phyloP scores from a whole-genome alignment of 2,113 vertebrate species.

The Corythornis vintsioides region DNA sequence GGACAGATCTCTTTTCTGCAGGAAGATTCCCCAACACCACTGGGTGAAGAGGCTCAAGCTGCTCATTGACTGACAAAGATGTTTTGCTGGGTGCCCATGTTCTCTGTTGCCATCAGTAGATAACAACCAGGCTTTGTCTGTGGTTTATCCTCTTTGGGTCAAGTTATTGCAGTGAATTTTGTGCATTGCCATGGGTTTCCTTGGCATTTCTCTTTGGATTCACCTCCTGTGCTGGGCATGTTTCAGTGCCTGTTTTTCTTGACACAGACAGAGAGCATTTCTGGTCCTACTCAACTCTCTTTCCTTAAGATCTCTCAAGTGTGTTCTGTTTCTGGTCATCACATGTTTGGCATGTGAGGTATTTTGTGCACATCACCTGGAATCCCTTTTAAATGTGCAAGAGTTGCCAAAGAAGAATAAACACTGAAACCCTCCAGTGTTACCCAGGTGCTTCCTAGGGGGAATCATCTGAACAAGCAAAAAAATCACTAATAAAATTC shows the following conservation, averaged over 20 bases:
- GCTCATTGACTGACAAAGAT: neutral
- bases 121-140: neutral
- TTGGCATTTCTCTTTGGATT: neutral
- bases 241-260: neutral
- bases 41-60: neutral
- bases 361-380: neutral
- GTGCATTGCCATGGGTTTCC: neutral
- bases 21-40: neutral
- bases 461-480: neutral
- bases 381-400: neutral
- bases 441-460: neutral
- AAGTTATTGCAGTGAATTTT: neutral
- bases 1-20: neutral
- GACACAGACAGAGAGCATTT: neutral
- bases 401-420: neutral
- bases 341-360: accelerated
- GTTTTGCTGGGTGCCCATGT: accelerated
- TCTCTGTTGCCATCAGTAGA: neutral
- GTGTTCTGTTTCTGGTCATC: neutral
- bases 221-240: accelerated
- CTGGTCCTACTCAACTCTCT: neutral
- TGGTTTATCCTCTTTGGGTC: neutral
- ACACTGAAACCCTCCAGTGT: neutral
- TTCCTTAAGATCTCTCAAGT: neutral
- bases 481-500: neutral